Base-by-base conservation (phyloP, 2,113 vertebrate species). In the Cavia porcellus region DNA sequence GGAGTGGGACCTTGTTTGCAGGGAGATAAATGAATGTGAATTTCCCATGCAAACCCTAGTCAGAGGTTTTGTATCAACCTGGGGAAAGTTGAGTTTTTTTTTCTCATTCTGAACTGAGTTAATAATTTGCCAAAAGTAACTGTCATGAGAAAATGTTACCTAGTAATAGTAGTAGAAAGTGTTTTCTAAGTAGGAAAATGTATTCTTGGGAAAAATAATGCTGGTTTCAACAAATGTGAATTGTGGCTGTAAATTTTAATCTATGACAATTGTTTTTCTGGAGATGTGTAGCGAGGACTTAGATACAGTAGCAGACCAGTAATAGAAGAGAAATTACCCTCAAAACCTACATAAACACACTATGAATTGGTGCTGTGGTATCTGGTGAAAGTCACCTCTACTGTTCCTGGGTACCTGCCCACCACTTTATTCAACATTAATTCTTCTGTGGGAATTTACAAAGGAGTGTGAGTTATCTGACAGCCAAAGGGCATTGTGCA, bases 181-280 rank as follows among this genome's bases (percentile, higher is more conserved):
- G 3, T 88, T 87, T 94, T 90, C 61, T 24, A 62, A 96, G 20
- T 38, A 94, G 74, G 72, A 86, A n/a, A 84, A 89, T 20, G 24
- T 12, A 59, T 0, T 68, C 30, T 72, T 45, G 19, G 55, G 47
- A 72, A 68, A 64, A 25, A n/a, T 25, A 3, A 96, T 55, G n/a
- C 61, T 89, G 42, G 5, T 84, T 87, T 95, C 68, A 95, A 83
- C n/a, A 87, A 62, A 89, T 61, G 38, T 35, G 22, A 92, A 20
- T 38, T 52, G 2, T 85, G 15, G 64, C 17, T 38, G 3, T 52
- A 55, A n/a, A 55, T 72, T 62, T 80, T 80, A 88, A 85, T n/a
- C 32, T 80, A 55, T 74, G 32, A 72, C 47, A 50, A 28, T 28
- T 72, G 55, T n/a, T 12, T 92, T 68, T 79, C 75, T n/a, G 38